Base-by-base conservation (phyloP, 2,113 vertebrate genomes). In the Kryptolebias marmoratus region DNA sequence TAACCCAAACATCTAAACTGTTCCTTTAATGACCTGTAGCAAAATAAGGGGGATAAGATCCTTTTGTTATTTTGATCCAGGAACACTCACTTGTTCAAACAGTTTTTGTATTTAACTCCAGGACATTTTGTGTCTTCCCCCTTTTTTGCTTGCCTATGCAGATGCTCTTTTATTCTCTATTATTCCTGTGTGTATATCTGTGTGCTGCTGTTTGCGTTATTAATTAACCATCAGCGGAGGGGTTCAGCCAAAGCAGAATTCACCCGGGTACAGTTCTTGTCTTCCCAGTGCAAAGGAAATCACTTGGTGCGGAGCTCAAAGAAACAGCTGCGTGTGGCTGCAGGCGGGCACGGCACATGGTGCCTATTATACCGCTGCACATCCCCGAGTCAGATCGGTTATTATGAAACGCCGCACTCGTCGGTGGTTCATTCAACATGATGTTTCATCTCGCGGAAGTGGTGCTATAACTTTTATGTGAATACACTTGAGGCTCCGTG, bases 181-280 rank as follows among this genome's bases (percentile, higher is more conserved):
- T 42, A 68, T 73, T 64, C 56, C 61, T 16, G 36, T 59, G 67
- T 59, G 59, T n/a, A 11, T 62, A 59, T 75, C 50, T 58, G 2
- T 16, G 1, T 14, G 9, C 71, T 78, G 18, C 14, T 80, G 65
- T 89, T 87, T 88, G 78, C 47, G 56, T 79, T 85, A 73, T 85
- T 91, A 92, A 90, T 91, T 84, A 90, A 79, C 70, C 71, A n/a
- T 55, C 75, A 82, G 73, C 52, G 30, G 63, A 77, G 73, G 68
- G 82, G 75, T 81, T 72, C 59, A 72, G 55, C 42, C 58, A n/a
- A 48, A 58, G 77, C 73, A 57, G 53, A 75, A 86, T 80, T 47
- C 63, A 69, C 73, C 49, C 11, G 61, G 75, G 75, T 79, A 66
- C 54, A 15, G 63, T 72, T 88, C 9, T 57, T 78, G 64, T 76